phyloP scores from a whole-genome alignment of 2,113 vertebrate genomes.

The Blennius ocellaris region DNA sequence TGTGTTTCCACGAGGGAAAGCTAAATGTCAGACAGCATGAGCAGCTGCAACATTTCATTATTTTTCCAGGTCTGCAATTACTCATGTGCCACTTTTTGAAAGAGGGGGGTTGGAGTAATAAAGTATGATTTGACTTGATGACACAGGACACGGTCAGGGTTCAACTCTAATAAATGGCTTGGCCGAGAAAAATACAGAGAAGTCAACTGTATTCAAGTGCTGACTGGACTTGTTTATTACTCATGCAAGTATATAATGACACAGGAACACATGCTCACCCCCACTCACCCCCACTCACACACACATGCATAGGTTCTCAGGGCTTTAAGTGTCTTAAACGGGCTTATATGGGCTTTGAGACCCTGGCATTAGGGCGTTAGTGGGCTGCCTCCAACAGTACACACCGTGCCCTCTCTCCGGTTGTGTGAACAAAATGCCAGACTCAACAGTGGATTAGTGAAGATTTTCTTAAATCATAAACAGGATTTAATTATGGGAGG shows the following conservation, averaged over 20 bases:
- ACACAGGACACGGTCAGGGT: conserved; percentile 18
- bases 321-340: conserved; percentile 62
- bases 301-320: conserved; percentile 25
- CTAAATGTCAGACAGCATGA: background rate
- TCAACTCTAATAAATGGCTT: conserved; percentile 28
- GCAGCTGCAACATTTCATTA: background rate
- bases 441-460: background rate
- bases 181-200: conserved; percentile 1
- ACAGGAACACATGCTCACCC: conserved; percentile 14
- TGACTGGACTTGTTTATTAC: conserved; percentile 52
- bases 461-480: too few species aligned
- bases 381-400: conserved; percentile 27
- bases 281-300: background rate
- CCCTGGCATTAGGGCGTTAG: conserved; percentile 52
- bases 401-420: conserved; percentile 23
- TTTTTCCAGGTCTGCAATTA: background rate
- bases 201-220: conserved; percentile 33
- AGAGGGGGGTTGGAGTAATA: conserved; percentile 1
- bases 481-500: too few species aligned
- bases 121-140: conserved; percentile 15
- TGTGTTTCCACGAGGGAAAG: too few species aligned
- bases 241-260: conserved; percentile 38
- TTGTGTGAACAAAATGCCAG: conserved; percentile 9
- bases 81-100: background rate
- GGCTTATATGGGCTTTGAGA: conserved; percentile 62